These are phyloP conservation scores for human (Homo sapiens) DNA, from an alignment of 2,113 vertebrate species.

Conservation along the genomic window DNA sequence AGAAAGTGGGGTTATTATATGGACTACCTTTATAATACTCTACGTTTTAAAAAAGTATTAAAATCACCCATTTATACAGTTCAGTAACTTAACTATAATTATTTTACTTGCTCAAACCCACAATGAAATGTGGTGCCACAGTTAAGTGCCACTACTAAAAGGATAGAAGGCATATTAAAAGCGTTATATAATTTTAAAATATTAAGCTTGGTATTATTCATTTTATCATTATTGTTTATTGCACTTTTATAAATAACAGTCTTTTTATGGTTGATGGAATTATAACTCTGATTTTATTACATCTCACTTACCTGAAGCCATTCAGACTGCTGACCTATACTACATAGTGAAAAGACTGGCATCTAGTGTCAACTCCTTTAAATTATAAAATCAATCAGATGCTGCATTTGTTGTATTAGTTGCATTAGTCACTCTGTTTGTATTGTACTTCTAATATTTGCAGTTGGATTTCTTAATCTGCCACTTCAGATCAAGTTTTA, in stretches of 20 bases:
- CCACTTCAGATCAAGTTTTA: neutral
- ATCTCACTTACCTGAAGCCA: neutral
- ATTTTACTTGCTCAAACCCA: neutral
- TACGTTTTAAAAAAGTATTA: neutral
- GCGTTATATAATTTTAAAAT: slow-evolving; percentile 27
- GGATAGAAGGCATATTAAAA: neutral
- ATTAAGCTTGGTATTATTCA: neutral
- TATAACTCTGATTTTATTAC: neutral
- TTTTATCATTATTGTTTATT: neutral
- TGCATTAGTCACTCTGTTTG: neutral
- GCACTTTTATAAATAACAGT: neutral
- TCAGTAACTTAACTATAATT: neutral
- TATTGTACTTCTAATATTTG: neutral
- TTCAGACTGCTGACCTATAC: neutral
- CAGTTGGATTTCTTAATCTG: neutral
- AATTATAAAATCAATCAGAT: neutral
- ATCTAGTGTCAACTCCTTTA: neutral
- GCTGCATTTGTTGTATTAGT: neutral
- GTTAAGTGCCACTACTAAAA: neutral
- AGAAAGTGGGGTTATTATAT: neutral
- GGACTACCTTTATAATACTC: neutral
- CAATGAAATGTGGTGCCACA: neutral
- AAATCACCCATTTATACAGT: neutral
- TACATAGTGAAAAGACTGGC: neutral
- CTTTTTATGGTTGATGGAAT: neutral